Evolutionary conservation across 2,797 vertebrate genomes (phyloP).

Genomic region (Pseudomugil gertrudae): DNA sequence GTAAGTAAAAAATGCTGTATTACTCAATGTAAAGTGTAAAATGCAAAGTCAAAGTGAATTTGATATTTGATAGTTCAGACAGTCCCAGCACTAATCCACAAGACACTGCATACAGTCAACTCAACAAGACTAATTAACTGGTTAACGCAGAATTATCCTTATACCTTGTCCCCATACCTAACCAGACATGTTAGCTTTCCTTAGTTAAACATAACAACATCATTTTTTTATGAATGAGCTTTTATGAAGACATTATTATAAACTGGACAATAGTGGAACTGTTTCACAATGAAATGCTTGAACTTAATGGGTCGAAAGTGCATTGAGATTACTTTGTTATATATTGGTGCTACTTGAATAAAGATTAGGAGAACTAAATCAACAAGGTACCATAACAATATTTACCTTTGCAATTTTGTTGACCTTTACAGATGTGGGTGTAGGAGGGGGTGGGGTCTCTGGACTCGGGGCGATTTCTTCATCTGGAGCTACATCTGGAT

Average conservation of each 20-base stretch:
- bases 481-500: constrained; percentile 92
- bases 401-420: constrained; percentile 96
- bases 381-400: neutral
- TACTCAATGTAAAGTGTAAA: neutral
- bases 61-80: neutral
- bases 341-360: no score
- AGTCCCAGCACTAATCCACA: neutral
- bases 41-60: neutral
- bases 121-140: constrained; percentile 39
- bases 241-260: no score
- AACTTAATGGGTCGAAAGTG: no score
- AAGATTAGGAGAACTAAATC: no score
- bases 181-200: neutral
- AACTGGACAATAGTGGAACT: no score
- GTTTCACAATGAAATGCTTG: no score
- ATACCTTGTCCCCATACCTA: no score
- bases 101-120: constrained; percentile 17
- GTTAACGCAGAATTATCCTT: constrained; percentile 32
- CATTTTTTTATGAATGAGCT: no score
- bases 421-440: constrained; percentile 85
- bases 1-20: neutral
- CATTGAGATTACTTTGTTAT: no score
- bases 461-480: constrained; percentile 91
- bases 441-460: constrained; percentile 89
- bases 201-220: neutral